Conservation (phyloP, 1,140 invertebrate genomes). For the Philotrypesis tridentata region DNA sequence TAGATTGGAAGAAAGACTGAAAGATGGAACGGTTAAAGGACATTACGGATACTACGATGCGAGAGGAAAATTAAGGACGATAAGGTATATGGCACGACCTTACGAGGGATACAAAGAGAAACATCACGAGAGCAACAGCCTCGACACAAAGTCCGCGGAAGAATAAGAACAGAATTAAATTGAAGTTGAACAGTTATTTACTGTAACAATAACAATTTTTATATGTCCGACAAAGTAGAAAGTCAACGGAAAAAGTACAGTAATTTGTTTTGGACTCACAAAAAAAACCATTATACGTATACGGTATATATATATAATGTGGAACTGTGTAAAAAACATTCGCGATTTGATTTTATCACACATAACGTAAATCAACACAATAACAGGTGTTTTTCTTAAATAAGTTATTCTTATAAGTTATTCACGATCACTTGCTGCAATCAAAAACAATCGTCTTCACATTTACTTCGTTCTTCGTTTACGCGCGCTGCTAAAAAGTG, state of each 20-base stretch:
- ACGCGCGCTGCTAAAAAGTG: slow-evolving; percentile 32
- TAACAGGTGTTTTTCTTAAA: slow-evolving; percentile 26
- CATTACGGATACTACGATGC: slow-evolving; percentile 90
- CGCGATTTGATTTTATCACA: slow-evolving; percentile 19
- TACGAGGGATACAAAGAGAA: slow-evolving; percentile 79
- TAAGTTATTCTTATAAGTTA: slow-evolving; percentile 29
- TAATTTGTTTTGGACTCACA: slow-evolving; percentile 22
- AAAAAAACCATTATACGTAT: slow-evolving; percentile 34
- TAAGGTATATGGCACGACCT: slow-evolving; percentile 85
- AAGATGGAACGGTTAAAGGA: slow-evolving; percentile 84
- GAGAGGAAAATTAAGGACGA: slow-evolving; percentile 83
- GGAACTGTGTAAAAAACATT: slow-evolving; percentile 42
- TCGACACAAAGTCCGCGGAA: slow-evolving; percentile 5
- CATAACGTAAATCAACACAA: slow-evolving; percentile 14
- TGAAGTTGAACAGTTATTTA: slow-evolving; percentile 57
- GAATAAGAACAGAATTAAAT: slow-evolving; percentile 26
- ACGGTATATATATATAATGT: slow-evolving; percentile 8
- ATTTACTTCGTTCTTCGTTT: slow-evolving; percentile 22
- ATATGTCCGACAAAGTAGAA: slow-evolving; percentile 50
- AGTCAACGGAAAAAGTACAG: slow-evolving; percentile 41
- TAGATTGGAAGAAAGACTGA: slow-evolving; percentile 85
- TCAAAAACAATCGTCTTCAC: slow-evolving; percentile 44
- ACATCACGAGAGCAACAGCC: slow-evolving; percentile 62
- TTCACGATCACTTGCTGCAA: slow-evolving; percentile 38
- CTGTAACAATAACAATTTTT: slow-evolving; percentile 63